Base-by-base conservation (phyloP, 92 coral and sea anemone genomes). In the Micromussa lordhowensis region DNA sequence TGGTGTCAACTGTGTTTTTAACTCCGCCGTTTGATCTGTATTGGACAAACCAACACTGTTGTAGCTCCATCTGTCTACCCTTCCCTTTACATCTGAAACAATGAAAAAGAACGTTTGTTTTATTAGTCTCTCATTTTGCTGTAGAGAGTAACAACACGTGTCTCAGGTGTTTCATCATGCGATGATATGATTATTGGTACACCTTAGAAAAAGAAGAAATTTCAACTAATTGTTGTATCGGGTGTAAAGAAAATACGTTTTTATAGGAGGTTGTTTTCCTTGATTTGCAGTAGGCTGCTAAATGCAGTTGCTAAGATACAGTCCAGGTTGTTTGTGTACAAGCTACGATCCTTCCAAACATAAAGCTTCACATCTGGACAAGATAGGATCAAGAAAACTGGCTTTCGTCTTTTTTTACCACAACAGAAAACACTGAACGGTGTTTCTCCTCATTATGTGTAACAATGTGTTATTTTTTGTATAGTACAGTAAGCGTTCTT, bases 131-230 rank as follows among this genome's bases (percentile, higher is more conserved):
- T 38, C n/a, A 32, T 26, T 79, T 79, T 81, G 74, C 58, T 34
- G 48, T 9, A 9, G n/a, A 63, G 69, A 30, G 76, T 38, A 35
- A 73, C 66, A 48, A 69, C 86, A 82, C 86, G 86, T 82, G 78
- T 69, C n/a, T 82, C 77, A 68, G 74, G 58, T 80, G 72, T 48
- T 66, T 58, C 48, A 6, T 17, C 68, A 44, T 54, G 82, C 66
- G 36, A 49, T 53, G n/a, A 57, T 32, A 30, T 51, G 35, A 59
- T 57, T 54, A 54, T 58, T 82, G 76, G 85, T 31, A 3, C 26
- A 8, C 44, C 14, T 28, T 19, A 18, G 15, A 21, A 49, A 38
- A 38, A 44, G 22, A 32, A 68, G 64, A 40, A 68, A 49, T 58
- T 68, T 68, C 3, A 73, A 18, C 2, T 73, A 28, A 73, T 73